Evolutionary conservation across 2,113 vertebrate genomes (phyloP), one percentile per base, ranked within the genome.

Genomic region (Ia io): DNA sequence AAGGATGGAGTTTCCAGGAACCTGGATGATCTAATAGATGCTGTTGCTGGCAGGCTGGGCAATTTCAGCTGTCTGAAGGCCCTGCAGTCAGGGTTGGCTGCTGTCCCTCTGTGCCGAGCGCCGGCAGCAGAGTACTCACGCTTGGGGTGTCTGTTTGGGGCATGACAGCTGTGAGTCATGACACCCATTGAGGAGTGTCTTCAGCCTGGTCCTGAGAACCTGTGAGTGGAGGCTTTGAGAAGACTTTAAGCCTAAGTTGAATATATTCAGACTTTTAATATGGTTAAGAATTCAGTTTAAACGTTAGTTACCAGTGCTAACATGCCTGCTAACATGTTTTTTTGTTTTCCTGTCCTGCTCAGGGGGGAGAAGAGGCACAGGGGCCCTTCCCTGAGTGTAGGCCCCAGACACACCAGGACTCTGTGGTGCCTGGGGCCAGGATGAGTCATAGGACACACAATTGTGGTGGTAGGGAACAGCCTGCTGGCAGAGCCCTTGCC

Each of bases 381-480:
- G 86, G 32, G 25, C 84, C 28, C 42, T 56, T 14, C 51, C 69
- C 32, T 0, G 14, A 80, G 22, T n/a, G 1, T 11, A 40, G 84
- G 51, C 59, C n/a, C 61, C 20, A 61, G 67, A 71, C 9, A 0
- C 6, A 0, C 49, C n/a, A 44, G 53, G 51, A 59, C 83, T 90
- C 73, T 16, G 25, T 35, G 53, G 47, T 47, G n/a, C 87, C 37
- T 82, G 78, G 42, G 63, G 67, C 76, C 56, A 42, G 78, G 77
- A 32, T 96, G 92, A 97, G 92, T 85, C 96, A 96, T 40, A 16
- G 49, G 69, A 77, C 13, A 35, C n/a, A 32, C 23, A 84, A 40
- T 6, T 42, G 30, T 5, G 3, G 85, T 95, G 63, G 92, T 90
- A 95, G 96, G 90, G 96, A 88, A 28, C 92, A 97, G 95, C 96